Evolutionary conservation across 2,113 vertebrate genomes (phyloP).

Genomic region (Struthidea cinerea): DNA sequence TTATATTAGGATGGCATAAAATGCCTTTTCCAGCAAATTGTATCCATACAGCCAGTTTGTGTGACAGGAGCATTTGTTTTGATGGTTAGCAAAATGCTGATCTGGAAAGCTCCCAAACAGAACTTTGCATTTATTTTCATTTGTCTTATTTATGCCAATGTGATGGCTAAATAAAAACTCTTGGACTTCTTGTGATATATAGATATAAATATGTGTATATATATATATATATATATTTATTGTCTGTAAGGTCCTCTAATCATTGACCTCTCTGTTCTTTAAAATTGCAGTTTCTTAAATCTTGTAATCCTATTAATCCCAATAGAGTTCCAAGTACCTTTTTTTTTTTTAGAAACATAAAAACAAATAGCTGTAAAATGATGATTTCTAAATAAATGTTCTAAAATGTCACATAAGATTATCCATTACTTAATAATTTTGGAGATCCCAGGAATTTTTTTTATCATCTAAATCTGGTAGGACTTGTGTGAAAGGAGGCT

Average conservation of each 20-base stretch:
- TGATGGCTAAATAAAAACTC: not conserved
- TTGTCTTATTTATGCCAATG: not conserved
- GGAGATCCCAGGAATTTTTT: not conserved
- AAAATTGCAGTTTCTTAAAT: not conserved
- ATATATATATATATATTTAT: not conserved
- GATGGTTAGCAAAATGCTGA: constrained; percentile 39
- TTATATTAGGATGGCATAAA: not conserved
- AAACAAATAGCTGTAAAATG: not conserved
- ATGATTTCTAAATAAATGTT: not conserved
- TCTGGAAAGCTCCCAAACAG: not conserved
- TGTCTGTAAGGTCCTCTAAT: not conserved
- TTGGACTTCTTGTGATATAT: not conserved
- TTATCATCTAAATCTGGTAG: not conserved
- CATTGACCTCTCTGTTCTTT: not conserved
- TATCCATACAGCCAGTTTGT: not conserved
- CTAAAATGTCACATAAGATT: not conserved
- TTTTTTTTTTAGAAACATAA: not conserved
- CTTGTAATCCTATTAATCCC: not conserved
- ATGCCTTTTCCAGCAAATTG: not conserved
- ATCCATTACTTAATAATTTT: not conserved
- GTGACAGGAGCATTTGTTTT: constrained; percentile 7
- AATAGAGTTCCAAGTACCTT: not conserved
- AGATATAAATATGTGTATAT: accelerated
- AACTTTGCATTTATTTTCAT: constrained; percentile 13
- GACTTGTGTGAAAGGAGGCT: not conserved